Evolutionary conservation across 2,888 invertebrate genomes (phyloP), one percentile per base, ranked within the genome.

Genomic region (Allolobophora icterica): DNA sequence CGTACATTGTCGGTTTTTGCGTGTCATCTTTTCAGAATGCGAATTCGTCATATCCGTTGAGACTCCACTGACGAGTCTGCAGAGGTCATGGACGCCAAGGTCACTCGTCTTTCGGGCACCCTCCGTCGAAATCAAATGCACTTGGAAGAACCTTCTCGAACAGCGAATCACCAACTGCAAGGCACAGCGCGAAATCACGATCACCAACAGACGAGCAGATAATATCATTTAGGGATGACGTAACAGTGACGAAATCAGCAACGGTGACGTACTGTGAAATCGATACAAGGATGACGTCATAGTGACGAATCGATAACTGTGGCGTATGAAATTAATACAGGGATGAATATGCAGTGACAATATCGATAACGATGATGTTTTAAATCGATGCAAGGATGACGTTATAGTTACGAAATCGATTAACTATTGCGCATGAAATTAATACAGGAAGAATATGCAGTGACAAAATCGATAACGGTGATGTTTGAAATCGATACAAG

Each of bases 131-230:
- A 93, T 94, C 93, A 94, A 94, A 90, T 94, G 93, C 91, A 94
- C 94, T 1, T 95, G 95, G 95, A 94, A 94, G 92, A 93, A 93
- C 91, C 92, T 95, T 34, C 92, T 95, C 2, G 94, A 94, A 84
- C 94, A 95, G 93, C 92, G 94, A 33, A 94, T 94, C 21, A 91
- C 92, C 84, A 93, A 93, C 34, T 91, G 90, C 89, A 90, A 91
- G 71, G 35, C 52, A 15, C 52, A 89, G n/a, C 38, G 90, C n/a
- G 91, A 92, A 52, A 34, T n/a, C 0, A 38, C 89, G 15, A 35
- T 35, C 89, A 89, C n/a, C 34, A 40, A 19, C 89, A 35, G 89
- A 89, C 30, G 71, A 71, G 15, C 71, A 1, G 71, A 71, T n/a
- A 71, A 71, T 13, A n/a, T 71, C n/a, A n/a, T 71, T 11, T 71